phyloP scores from a whole-genome alignment of 2,113 vertebrate species.

The Ia io region DNA sequence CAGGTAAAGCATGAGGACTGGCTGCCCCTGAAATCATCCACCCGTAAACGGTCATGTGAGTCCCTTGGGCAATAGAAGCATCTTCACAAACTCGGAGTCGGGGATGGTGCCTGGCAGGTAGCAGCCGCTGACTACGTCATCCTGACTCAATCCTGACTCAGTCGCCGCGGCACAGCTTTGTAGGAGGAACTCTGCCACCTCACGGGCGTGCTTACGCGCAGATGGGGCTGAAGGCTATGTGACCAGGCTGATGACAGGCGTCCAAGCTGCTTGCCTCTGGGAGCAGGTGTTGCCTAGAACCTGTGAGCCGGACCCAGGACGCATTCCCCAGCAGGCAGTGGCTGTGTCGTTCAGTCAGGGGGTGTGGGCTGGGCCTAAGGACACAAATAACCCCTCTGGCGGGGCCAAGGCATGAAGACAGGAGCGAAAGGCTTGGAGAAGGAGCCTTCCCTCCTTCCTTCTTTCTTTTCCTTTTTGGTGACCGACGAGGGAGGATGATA shows the following conservation, averaged over 20 bases:
- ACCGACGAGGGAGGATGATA: not conserved
- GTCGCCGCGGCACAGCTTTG: fast-evolving
- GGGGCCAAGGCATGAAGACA: not conserved
- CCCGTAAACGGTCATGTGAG: fast-evolving
- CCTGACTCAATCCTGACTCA: fast-evolving
- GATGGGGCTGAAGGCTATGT: fast-evolving
- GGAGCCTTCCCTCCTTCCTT: not conserved
- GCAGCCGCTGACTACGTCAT: fast-evolving
- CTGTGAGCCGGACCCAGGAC: fast-evolving
- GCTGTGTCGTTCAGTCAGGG: fast-evolving
- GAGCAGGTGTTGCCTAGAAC: fast-evolving
- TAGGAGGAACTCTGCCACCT: fast-evolving
- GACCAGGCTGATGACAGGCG: not conserved
- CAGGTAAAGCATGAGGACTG: not conserved
- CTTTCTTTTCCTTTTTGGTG: not conserved
- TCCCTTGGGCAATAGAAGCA: fast-evolving
- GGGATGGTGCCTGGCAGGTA: fast-evolving
- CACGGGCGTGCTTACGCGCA: fast-evolving
- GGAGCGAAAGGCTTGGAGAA: not conserved
- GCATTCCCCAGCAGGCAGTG: fast-evolving
- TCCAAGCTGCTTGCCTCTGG: fast-evolving
- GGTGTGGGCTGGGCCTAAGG: not conserved
- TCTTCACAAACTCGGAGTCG: fast-evolving
- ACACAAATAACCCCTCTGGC: fast-evolving
- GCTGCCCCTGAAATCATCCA: not conserved